These are phyloP conservation scores for Hesperia comma DNA, from an alignment of 2,888 invertebrate species.

Conservation along the genomic window DNA sequence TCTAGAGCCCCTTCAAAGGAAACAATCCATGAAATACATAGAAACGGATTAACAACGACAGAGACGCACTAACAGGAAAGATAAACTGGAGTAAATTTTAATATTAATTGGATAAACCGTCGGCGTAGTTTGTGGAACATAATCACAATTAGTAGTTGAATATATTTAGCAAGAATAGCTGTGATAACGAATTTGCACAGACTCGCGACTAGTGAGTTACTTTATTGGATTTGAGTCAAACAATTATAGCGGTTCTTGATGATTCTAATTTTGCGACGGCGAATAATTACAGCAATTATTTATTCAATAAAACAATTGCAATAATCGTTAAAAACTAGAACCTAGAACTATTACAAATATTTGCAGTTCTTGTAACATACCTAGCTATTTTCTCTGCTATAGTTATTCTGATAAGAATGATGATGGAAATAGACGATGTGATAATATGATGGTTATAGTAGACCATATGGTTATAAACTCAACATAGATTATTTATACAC, in stretches of 20 bases:
- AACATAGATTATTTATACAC: too few species aligned
- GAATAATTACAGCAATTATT: too few species aligned
- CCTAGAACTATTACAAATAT: too few species aligned
- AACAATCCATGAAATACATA: constrained; percentile 18
- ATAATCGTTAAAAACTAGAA: too few species aligned
- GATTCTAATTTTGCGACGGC: not conserved
- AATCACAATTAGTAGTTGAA: constrained; percentile 73
- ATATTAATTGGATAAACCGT: constrained; percentile 49
- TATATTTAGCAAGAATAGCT: constrained; percentile 76
- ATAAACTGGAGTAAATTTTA: constrained; percentile 46
- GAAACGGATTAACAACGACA: constrained; percentile 36
- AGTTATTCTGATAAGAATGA: too few species aligned
- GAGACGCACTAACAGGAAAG: constrained; percentile 40
- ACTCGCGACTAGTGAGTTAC: constrained; percentile 63
- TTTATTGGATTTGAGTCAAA: constrained; percentile 45
- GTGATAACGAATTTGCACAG: constrained; percentile 80
- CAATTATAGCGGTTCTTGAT: constrained; percentile 22
- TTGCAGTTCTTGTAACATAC: too few species aligned
- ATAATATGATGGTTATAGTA: too few species aligned
- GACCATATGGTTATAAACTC: too few species aligned
- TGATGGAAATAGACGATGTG: too few species aligned
- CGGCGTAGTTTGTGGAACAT: constrained; percentile 60
- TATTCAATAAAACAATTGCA: too few species aligned
- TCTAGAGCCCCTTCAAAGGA: constrained; percentile 1
- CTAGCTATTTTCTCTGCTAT: too few species aligned